phyloP scores from a whole-genome alignment of 2,888 invertebrate species.

The Patella caerulea region DNA sequence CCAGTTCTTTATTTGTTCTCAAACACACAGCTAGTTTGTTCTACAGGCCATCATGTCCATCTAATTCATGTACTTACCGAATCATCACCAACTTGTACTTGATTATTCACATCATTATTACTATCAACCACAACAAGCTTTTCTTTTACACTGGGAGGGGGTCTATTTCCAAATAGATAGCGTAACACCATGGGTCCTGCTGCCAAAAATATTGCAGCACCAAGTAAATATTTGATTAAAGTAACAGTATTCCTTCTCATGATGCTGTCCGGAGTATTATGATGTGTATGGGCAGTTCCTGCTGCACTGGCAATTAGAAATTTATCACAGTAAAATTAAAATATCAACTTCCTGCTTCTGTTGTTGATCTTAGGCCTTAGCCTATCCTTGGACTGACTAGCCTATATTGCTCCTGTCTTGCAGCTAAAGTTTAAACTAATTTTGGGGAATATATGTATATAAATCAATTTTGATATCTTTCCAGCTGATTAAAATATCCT shows the following conservation, averaged over 20 bases:
- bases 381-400: too few relatives aligned
- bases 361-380: too few relatives aligned
- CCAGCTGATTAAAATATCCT: too few relatives aligned
- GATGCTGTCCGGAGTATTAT: not conserved
- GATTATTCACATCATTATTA: conserved; percentile 28
- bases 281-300: not conserved
- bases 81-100: conserved; percentile 3
- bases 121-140: conserved; percentile 40
- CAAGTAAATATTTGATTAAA: conserved; percentile 59
- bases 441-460: too few relatives aligned
- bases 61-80: not conserved
- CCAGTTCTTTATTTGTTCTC: too few relatives aligned
- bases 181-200: conserved; percentile 57
- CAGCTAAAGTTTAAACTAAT: too few relatives aligned
- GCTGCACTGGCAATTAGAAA: not conserved
- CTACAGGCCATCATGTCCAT: not conserved
- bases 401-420: too few relatives aligned
- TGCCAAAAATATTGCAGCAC: conserved; percentile 54
- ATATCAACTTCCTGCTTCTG: too few relatives aligned
- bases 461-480: too few relatives aligned
- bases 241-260: conserved; percentile 66
- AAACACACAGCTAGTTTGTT: too few relatives aligned
- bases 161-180: conserved; percentile 43
- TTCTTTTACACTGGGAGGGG: conserved; percentile 18
- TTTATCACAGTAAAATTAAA: too few relatives aligned